Evolutionary conservation across 2,888 invertebrate genomes (phyloP), one percentile per base, ranked within the genome.

Genomic region (Brachyopa scutellaris): DNA sequence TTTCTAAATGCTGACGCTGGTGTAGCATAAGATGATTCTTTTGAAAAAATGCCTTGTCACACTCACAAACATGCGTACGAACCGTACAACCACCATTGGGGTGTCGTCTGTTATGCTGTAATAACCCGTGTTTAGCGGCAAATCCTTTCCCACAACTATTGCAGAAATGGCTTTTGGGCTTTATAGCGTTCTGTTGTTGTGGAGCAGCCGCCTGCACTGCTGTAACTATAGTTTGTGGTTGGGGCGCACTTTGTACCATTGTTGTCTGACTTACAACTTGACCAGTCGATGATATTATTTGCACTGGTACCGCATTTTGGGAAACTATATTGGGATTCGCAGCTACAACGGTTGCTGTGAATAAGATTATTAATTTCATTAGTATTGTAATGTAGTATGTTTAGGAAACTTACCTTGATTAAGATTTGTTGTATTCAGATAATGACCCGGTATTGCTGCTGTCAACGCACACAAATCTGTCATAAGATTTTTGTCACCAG

Each of bases 41-140:
- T 90, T 96, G 96, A 92, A 95, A 95, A 92, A 96, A 96, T 9
- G 95, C 95, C 88, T 96, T 96, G 69, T 95, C 95, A 87, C 96
- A 96, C 87, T 95, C 95, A 88, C 96, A 96, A 8, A 95, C 93
- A 88, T 95, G 95, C 45, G 95, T 95, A 85, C 95, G 93, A 49
- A 96, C 91, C 57, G 95, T 95, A 87, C 96, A 96, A 84, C 94
- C 94, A 55, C 95, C 95, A 85, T 95, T 95, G 1, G 95, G 95
- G 88, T 96, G 95, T 70, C 93, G 93, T 79, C 95, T 93, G 86
- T 95, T 95, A 89, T 96, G 96, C 86, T 96, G 95, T 76, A 95
- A 92, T 3, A 96, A 90, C 0, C 96, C 96, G 85, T 96, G 96
- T 88, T 95, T 95, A 51, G 96, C 95, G 1, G 95, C 95, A 85